Base-by-base conservation (phyloP, 2,113 vertebrate genomes). In the Cacatua alba region DNA sequence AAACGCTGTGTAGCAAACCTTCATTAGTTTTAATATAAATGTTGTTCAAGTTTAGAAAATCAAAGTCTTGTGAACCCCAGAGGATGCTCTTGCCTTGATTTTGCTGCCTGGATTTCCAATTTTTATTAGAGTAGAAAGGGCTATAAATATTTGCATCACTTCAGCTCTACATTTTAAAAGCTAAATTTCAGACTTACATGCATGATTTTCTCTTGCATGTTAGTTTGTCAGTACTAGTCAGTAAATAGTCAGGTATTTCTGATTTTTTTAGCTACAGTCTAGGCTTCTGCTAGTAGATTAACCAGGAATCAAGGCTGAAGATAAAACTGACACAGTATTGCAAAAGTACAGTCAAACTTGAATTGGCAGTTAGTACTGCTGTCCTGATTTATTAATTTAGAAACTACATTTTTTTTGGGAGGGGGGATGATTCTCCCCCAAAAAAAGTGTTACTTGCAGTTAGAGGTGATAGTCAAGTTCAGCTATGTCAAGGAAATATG, bases 181-280 rank as follows among this genome's bases (percentile, higher is more conserved):
- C 10, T 39, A 23, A 60, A 37, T 35, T 48, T 76, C 18, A 41
- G 44, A 11, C 9, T 62, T 55, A 1, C 9, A 7, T 59, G 16
- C 3, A 1, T 46, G 9, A 26, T 17, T 37, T 63, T 5, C 2
- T 25, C 0, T 49, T 63, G 10, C 23, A 14, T 20, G 9, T 41
- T 29, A 33, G 15, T 10, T 7, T 4, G 4, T 41, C 23, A 62
- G 44, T 70, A 13, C 8, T 35, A 23, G 24, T 62, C 11, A 35
- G 31, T 46, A n/a, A 46, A 19, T 20, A 23, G 10, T 60, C 8
- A 7, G 7, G 7, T 37, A 2, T 41, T 57, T 62, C 3, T 77
- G 8, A 53, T 92, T 55, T 62, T 62, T 10, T 46, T 51, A 68
- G 10, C 28, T 74, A 0, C 46, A 57, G 17, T 10, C 1, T 3